Percentiles rank a stretch among this genome's conserved stretches.
phyloP scores from a whole-genome alignment of 2,888 invertebrate species.

The Microplitis manilae region DNA sequence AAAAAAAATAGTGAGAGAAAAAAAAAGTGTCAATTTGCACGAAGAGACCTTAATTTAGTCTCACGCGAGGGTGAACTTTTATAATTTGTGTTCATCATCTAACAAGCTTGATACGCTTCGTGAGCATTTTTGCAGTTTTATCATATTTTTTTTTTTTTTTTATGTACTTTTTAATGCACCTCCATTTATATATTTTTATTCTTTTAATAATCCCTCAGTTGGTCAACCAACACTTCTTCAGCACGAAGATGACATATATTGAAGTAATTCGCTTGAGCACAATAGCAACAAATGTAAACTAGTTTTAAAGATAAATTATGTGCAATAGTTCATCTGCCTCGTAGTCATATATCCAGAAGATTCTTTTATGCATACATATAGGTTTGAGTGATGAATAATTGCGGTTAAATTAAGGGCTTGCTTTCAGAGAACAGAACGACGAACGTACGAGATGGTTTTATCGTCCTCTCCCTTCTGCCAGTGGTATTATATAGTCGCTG shows the following conservation, averaged over 20 bases:
- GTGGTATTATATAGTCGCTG: background rate
- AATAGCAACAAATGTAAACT: too few species aligned
- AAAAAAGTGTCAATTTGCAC: constrained; percentile 8
- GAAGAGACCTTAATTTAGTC: constrained; percentile 1
- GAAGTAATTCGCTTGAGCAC: too few species aligned
- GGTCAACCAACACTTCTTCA: too few species aligned
- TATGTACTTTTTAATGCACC: background rate
- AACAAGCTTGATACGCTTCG: constrained; percentile 7
- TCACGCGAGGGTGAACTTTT: background rate
- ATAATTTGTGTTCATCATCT: constrained; percentile 5
- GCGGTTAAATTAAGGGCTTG: constrained; percentile 7
- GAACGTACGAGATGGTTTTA: background rate
- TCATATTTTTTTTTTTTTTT: background rate
- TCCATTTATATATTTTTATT: background rate
- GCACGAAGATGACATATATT: too few species aligned
- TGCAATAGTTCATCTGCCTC: too few species aligned
- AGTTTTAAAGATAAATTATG: too few species aligned
- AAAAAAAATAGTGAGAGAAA: background rate
- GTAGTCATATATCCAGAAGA: background rate
- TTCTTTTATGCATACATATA: background rate
- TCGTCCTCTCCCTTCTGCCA: background rate
- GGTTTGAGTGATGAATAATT: background rate
- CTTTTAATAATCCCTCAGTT: background rate
- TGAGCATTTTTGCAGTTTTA: background rate
- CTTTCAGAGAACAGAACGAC: background rate